Evolutionary conservation across 1,140 invertebrate species (phyloP).

Genomic region (Aphelinus certus): DNA sequence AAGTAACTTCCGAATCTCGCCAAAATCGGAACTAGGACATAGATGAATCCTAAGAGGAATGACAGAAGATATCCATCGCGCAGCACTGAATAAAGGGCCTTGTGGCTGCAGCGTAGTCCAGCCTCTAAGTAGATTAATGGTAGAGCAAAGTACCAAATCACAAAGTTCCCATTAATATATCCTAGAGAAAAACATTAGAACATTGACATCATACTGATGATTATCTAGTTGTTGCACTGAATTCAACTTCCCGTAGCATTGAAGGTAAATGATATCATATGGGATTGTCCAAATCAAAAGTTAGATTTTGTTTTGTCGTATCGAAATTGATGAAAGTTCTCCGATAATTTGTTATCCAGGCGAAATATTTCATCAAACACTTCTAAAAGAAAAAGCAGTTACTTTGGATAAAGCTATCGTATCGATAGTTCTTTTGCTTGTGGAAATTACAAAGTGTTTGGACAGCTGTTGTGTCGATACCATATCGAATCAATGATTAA

Average conservation of each 20-base stretch:
- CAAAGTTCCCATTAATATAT: conserved; percentile 56
- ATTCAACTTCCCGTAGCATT: too few species aligned
- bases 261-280: too few species aligned
- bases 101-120: conserved; percentile 54
- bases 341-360: too few species aligned
- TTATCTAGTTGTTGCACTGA: background rate
- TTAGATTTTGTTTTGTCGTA: background rate
- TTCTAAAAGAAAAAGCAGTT: too few species aligned
- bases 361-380: too few species aligned
- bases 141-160: conserved; percentile 59
- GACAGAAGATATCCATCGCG: conserved; percentile 53
- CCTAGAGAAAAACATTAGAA: conserved; percentile 47
- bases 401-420: too few species aligned
- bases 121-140: conserved; percentile 61
- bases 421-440: too few species aligned
- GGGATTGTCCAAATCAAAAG: background rate
- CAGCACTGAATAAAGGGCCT: conserved; percentile 52
- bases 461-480: too few species aligned
- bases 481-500: conserved; percentile 6
- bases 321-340: too few species aligned
- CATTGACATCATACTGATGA: background rate
- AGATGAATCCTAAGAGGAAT: conserved; percentile 58
- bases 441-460: too few species aligned
- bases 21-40: conserved; percentile 56
- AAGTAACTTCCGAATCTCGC: conserved; percentile 53